These are phyloP conservation scores for Synanthedon vespiformis DNA, from an alignment of 2,888 invertebrate genomes.

Conservation along the genomic window DNA sequence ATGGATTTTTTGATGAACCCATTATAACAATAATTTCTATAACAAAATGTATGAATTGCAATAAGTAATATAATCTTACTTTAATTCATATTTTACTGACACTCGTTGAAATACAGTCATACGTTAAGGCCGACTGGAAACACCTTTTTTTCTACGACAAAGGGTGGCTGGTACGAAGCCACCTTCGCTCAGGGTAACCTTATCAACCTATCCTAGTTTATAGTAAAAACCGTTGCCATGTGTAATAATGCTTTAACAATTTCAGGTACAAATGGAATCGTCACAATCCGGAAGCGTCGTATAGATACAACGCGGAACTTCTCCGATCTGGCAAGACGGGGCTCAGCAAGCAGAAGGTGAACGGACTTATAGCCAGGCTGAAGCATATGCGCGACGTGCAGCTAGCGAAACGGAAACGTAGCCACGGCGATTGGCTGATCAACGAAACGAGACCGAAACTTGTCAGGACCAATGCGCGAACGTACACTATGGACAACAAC, in stretches of 20 bases:
- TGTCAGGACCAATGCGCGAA: conserved; percentile 57
- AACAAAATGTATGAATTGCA: too few relatives aligned
- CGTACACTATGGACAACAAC: conserved; percentile 65
- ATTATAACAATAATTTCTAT: too few relatives aligned
- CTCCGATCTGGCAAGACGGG: conserved; percentile 53
- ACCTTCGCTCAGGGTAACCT: too few relatives aligned
- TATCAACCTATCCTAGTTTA: too few relatives aligned
- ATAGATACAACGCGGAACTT: conserved; percentile 47
- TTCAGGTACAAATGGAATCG: conserved; percentile 60
- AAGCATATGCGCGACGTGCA: conserved; percentile 55
- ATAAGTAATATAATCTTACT: too few relatives aligned
- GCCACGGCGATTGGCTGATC: conserved; percentile 42
- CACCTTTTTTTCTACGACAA: too few relatives aligned
- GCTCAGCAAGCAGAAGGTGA: conserved; percentile 49
- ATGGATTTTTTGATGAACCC: too few relatives aligned
- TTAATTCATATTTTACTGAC: too few relatives aligned
- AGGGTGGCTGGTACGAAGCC: too few relatives aligned
- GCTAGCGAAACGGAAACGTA: conserved; percentile 37
- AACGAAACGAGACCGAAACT: conserved; percentile 44
- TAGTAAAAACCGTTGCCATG: too few relatives aligned
- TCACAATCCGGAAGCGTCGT: conserved; percentile 57
- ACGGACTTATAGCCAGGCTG: conserved; percentile 45
- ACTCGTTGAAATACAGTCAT: too few relatives aligned
- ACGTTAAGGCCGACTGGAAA: too few relatives aligned
- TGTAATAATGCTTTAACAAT: conserved; percentile 2